These are phyloP conservation scores for Anarhynchus alexandrinus DNA, from an alignment of 2,113 vertebrate genomes.

Conservation along the genomic window DNA sequence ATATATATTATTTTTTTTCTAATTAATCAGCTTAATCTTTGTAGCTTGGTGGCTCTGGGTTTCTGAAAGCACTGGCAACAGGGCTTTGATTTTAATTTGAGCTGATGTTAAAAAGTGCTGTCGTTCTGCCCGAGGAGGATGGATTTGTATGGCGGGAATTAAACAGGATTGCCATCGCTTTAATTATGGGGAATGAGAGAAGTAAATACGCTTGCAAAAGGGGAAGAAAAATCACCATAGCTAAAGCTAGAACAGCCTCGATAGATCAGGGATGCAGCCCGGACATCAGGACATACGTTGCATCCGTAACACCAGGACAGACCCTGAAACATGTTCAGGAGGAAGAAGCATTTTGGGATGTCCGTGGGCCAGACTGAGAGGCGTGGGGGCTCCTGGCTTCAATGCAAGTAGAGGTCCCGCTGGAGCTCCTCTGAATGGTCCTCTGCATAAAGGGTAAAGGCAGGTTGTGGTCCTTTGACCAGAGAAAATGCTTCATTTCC, in stretches of 20 bases:
- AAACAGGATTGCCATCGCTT: neutral
- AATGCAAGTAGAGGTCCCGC: neutral
- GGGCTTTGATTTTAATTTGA: neutral
- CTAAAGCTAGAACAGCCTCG: neutral
- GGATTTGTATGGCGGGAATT: neutral
- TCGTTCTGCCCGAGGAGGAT: neutral
- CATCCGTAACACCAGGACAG: neutral
- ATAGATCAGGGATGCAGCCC: no score
- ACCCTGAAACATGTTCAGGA: neutral
- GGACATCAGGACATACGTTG: fast-evolving
- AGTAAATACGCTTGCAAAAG: neutral
- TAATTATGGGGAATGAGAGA: neutral
- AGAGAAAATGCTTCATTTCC: neutral
- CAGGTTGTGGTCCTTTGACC: neutral
- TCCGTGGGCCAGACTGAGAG: fast-evolving
- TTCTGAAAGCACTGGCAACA: neutral
- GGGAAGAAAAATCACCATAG: neutral
- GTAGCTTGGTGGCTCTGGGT: neutral
- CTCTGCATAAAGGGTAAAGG: neutral
- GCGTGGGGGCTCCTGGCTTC: neutral
- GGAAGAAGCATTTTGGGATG: neutral
- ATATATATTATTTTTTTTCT: neutral
- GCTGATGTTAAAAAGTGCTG: neutral
- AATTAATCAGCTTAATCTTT: neutral
- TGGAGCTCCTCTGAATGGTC: neutral